A percentile compares a stretch with the other conserved stretches of the same genome.
phyloP scores from a whole-genome alignment of 2,888 invertebrate species.

The Nymphalis urticae region DNA sequence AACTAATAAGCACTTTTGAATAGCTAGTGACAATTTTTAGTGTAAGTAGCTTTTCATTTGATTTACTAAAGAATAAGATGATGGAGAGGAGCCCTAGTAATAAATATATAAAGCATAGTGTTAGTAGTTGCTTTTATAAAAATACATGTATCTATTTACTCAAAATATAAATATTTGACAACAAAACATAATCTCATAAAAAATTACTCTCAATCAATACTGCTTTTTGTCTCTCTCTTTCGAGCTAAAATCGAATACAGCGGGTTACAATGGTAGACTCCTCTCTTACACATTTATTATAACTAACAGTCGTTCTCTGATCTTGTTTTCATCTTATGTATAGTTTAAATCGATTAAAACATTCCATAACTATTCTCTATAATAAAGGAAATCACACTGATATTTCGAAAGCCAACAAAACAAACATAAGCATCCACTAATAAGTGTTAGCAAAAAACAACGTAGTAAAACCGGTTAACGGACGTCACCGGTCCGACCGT shows the following conservation, averaged over 20 bases:
- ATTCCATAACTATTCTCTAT: conserved; percentile 74
- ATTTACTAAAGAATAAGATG: conserved; percentile 54
- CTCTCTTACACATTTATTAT: conserved; percentile 43
- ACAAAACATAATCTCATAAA: conserved; percentile 40
- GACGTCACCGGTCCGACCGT: conserved; percentile 46
- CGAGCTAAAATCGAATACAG: conserved; percentile 29
- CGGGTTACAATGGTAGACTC: conserved; percentile 41
- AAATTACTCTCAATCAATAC: conserved; percentile 42
- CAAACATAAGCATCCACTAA: conserved; percentile 76
- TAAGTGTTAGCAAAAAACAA: conserved; percentile 71
- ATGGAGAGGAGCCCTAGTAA: conserved; percentile 63
- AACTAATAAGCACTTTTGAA: conserved; percentile 79
- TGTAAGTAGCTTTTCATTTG: conserved; percentile 62
- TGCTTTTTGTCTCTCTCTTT: conserved; percentile 40
- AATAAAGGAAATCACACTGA: conserved; percentile 76
- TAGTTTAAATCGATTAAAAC: conserved; percentile 65
- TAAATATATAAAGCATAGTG: conserved; percentile 36
- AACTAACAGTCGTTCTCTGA: conserved; percentile 43
- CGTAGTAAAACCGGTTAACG: conserved; percentile 54
- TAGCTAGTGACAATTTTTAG: conserved; percentile 70
- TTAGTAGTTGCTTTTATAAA: conserved; percentile 39
- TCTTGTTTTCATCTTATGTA: conserved; percentile 47
- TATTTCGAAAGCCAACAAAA: conserved; percentile 79
- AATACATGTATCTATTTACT: conserved; percentile 48
- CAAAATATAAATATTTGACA: conserved; percentile 40